Evolutionary conservation across 64 coral and sea anemone species (phyloP), one percentile per base, ranked within the genome.

Genomic region (Stichodactyla helianthus): DNA sequence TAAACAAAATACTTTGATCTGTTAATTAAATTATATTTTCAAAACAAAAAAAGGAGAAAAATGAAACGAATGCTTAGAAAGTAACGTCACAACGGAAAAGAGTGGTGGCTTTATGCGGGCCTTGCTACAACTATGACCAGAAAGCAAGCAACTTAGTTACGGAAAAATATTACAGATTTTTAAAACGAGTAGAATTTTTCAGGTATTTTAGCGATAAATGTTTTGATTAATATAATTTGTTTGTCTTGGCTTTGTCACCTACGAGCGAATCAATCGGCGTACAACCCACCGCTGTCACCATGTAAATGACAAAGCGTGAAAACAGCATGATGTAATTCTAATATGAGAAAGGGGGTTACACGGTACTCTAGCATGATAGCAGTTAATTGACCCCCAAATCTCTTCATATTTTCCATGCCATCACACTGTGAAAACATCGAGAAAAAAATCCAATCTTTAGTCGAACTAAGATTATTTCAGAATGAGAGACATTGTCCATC

Each of bases 401-500:
- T 59, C 9, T 59, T 12, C 56, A 65, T 6, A 13, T 20, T 9
- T n/a, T 65, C 22, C 62, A 65, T 65, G 19, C 59, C 18, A 17
- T 60, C 18, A 44, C 18, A 65, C 22, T n/a, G 62, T n/a, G 5
- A 65, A 65, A 22, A 20, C 4, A 65, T 44, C 35, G 35, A 65
- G 19, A 8, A 18, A 23, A 65, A n/a, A n/a, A 23, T 63, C 60
- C 2, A 63, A 18, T 63, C 14, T 65, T 65, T 65, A n/a, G 28
- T 50, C 20, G 28, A 50, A 18, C 28, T 50, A 79, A 79, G 19
- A 52, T 3, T 79, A 13, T 9, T 52, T 52, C 51, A 20, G 11
- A 26, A 97, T 97, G 94, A 87, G 94, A 71, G 94, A 97, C 74
- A 97, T 97, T 19, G 94, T 97, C 55, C 94, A 97, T 67, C 88